phyloP scores from a whole-genome alignment of 2,113 vertebrate genomes.

The Zosterops japonicus region DNA sequence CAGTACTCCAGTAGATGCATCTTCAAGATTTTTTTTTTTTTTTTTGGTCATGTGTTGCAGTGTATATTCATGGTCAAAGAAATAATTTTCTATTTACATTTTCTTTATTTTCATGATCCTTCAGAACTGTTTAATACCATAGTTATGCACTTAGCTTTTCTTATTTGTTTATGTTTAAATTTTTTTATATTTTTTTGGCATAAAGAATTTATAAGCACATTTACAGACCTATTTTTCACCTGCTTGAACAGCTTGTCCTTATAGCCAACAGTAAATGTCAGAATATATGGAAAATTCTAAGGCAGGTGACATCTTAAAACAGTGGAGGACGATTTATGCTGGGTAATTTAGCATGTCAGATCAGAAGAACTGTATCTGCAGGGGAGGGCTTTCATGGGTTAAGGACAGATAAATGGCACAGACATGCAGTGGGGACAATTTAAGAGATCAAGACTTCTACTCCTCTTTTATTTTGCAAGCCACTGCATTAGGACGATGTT shows the following conservation, averaged over 20 bases:
- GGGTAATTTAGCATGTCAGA: background rate
- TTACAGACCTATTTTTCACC: background rate
- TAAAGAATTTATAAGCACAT: background rate
- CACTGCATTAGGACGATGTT: background rate
- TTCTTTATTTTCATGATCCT: background rate
- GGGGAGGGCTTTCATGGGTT: background rate
- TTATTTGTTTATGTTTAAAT: background rate
- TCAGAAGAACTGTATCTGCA: background rate
- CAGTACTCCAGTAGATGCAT: accelerated
- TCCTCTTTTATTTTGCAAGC: background rate
- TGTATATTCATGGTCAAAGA: background rate
- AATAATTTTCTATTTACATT: background rate
- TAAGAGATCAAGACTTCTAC: background rate
- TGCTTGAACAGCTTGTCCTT: background rate
- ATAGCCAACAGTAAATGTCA: background rate
- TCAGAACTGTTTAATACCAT: background rate
- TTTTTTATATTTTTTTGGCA: background rate
- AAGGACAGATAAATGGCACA: constrained; percentile 4
- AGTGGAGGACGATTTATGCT: constrained; percentile 19
- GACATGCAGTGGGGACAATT: background rate
- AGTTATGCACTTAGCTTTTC: background rate
- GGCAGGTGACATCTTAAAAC: constrained; percentile 12
- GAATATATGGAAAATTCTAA: constrained; percentile 45
- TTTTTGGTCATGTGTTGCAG: background rate
- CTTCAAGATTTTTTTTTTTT: background rate